Percentiles rank a stretch among this genome's conserved stretches.
Evolutionary conservation across 30 jellyfish, hydroid and myxozoan genomes (phyloP).

Genomic region (Chironex yamaguchii): DNA sequence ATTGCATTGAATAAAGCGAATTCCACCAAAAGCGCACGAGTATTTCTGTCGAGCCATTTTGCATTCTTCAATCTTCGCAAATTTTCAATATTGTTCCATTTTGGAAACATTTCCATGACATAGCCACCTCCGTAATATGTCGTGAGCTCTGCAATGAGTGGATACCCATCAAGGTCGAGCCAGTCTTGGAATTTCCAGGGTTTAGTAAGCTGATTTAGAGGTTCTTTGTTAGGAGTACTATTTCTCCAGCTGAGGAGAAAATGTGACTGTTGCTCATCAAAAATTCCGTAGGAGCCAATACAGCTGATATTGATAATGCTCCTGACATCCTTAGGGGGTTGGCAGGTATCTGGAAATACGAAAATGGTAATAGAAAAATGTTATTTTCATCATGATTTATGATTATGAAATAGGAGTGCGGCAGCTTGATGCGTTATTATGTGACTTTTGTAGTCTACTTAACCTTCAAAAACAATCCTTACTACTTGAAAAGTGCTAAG

Average conservation of each 20-base stretch:
- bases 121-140: slow-evolving; percentile 98
- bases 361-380: background rate
- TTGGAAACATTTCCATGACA: slow-evolving; percentile 91
- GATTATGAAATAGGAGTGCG: too few relatives aligned
- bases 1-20: slow-evolving; percentile 88
- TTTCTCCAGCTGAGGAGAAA: slow-evolving; percentile 76
- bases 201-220: slow-evolving; percentile 64
- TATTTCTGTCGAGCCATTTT: slow-evolving; percentile 94
- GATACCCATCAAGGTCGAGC: slow-evolving; percentile 94
- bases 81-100: slow-evolving; percentile 71
- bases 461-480: too few relatives aligned
- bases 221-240: slow-evolving; percentile 17
- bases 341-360: slow-evolving; percentile 79
- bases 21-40: slow-evolving; percentile 88
- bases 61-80: slow-evolving; percentile 51
- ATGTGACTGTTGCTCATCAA: slow-evolving; percentile 59
- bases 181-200: slow-evolving; percentile 96
- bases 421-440: too few relatives aligned
- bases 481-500: too few relatives aligned
- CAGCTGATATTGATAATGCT: slow-evolving; percentile 79
- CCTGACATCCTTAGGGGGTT: slow-evolving; percentile 42
- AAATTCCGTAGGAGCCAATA: slow-evolving; percentile 57
- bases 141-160: slow-evolving; percentile 87
- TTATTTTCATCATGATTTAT: too few relatives aligned
- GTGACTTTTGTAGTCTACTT: too few relatives aligned